Conservation (phyloP, 2,113 vertebrate genomes). For the Xiphias gladius region DNA sequence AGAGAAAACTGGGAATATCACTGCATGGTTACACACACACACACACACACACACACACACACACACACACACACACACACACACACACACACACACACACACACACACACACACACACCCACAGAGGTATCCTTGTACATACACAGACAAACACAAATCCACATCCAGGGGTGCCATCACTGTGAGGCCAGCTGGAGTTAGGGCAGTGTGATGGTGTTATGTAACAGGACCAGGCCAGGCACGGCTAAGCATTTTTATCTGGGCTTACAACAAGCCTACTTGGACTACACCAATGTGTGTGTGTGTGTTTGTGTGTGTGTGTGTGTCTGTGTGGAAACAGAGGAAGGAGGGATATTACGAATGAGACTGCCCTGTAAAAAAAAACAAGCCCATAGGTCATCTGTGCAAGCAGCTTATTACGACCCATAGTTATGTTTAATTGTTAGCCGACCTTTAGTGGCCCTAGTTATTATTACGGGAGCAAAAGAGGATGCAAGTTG, state of each 20-base stretch:
- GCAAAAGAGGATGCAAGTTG: too few species aligned
- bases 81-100: constrained; percentile 7
- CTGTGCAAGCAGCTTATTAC: not conserved
- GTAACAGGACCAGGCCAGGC: constrained; percentile 53
- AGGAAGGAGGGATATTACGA: constrained; percentile 12
- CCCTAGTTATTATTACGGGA: not conserved
- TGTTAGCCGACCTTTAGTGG: not conserved
- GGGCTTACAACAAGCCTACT: constrained; percentile 44
- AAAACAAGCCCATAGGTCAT: not conserved
- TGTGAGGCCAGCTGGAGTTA: constrained; percentile 42
- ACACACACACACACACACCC: constrained; percentile 16
- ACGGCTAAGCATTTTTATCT: constrained; percentile 58
- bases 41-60: constrained; percentile 12
- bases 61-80: constrained; percentile 10
- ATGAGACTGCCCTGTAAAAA: not conserved
- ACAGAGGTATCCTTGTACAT: constrained; percentile 11
- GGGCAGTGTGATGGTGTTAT: constrained; percentile 59
- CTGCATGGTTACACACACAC: not conserved
- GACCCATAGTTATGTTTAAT: not conserved
- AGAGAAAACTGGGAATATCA: constrained; percentile 28
- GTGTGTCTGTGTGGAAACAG: not conserved
- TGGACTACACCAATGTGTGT: not conserved
- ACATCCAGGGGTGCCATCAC: constrained; percentile 45
- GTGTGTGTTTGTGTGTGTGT: constrained; percentile 4
- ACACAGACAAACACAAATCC: constrained; percentile 36